These are phyloP conservation scores for Sebastes melanostomus DNA, from an alignment of 2,797 vertebrate genomes.

Conservation along the genomic window DNA sequence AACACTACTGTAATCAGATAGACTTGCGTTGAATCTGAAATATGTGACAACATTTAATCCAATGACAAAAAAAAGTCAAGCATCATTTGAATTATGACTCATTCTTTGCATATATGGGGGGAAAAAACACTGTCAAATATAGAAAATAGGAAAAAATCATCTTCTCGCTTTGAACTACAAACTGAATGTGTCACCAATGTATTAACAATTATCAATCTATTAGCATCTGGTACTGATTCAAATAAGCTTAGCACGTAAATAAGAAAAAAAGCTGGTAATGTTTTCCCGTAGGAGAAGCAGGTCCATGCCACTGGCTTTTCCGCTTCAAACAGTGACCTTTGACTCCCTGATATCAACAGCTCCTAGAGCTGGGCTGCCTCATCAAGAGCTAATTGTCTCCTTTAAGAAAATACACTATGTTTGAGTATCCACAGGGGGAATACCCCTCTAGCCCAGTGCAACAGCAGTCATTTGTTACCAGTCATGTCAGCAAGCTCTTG, in stretches of 20 bases:
- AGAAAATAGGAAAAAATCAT: background rate
- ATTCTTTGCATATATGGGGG: background rate
- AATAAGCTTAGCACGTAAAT: conserved; percentile 47
- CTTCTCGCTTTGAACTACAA: background rate
- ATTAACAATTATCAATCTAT: conserved; percentile 43
- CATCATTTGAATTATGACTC: background rate
- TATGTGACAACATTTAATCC: background rate
- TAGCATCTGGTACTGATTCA: conserved; percentile 59
- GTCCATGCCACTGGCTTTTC: conserved; percentile 59
- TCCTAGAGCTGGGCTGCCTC: conserved; percentile 45
- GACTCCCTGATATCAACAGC: conserved; percentile 66
- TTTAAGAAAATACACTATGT: conserved; percentile 44
- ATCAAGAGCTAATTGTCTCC: conserved; percentile 69
- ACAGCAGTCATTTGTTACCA: conserved; percentile 54
- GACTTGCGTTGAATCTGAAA: background rate
- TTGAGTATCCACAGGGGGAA: conserved; percentile 36
- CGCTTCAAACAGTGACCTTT: conserved; percentile 69
- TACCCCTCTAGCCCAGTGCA: background rate
- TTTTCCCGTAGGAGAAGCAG: conserved; percentile 56
- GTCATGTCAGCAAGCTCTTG: conserved; percentile 27
- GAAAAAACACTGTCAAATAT: background rate
- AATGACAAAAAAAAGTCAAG: background rate
- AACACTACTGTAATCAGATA: background rate
- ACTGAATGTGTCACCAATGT: background rate
- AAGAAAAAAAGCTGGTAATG: conserved; percentile 45